phyloP scores from a whole-genome alignment of 2,888 invertebrate genomes.

The Eurois occulta region DNA sequence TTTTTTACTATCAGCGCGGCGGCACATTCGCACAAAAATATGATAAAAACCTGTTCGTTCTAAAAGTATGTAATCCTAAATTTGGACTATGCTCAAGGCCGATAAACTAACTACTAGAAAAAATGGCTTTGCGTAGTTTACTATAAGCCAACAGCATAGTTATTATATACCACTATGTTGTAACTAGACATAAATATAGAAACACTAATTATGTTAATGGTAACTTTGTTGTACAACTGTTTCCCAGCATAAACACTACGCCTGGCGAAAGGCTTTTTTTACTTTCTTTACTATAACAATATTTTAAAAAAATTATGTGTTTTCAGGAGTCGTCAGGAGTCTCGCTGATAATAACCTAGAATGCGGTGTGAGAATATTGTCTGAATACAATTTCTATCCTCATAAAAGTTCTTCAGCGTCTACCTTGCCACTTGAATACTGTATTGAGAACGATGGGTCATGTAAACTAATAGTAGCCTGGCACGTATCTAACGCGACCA shows the following conservation, averaged over 20 bases:
- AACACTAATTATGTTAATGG: not conserved
- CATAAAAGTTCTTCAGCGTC: constrained; percentile 67
- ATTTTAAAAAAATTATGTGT: not conserved
- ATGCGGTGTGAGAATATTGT: constrained; percentile 81
- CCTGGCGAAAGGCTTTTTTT: not conserved
- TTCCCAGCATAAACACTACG: not conserved
- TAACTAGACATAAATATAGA: not conserved
- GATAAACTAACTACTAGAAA: not conserved
- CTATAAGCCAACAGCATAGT: not conserved
- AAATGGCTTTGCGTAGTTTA: constrained; percentile 9
- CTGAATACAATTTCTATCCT: constrained; percentile 85
- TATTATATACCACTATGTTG: not conserved
- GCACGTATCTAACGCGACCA: constrained; percentile 83
- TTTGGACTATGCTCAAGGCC: constrained; percentile 35
- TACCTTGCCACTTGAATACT: constrained; percentile 82
- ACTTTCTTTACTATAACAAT: not conserved
- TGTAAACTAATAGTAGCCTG: constrained; percentile 84
- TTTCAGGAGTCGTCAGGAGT: constrained; percentile 79
- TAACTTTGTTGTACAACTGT: not conserved
- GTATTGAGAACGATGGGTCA: constrained; percentile 78
- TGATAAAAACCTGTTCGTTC: constrained; percentile 1
- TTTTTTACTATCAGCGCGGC: not conserved
- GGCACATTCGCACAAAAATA: not conserved
- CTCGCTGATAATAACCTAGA: constrained; percentile 77
- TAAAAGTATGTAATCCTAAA: not conserved